phyloP scores from a whole-genome alignment of 2,797 vertebrate genomes.

The Pantherophis alleghaniensis region DNA sequence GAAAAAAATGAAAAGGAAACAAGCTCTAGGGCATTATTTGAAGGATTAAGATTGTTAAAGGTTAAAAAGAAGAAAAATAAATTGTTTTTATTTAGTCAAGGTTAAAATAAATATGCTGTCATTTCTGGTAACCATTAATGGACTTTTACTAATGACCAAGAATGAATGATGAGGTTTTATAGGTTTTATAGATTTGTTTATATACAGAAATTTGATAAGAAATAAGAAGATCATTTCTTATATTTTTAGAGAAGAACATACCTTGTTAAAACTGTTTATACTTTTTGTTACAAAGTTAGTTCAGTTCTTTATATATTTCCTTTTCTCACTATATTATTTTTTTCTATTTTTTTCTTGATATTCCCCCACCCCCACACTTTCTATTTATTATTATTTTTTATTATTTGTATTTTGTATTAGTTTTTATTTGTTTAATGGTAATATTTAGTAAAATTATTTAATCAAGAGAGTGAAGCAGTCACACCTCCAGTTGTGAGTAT shows the following conservation, averaged over 20 bases:
- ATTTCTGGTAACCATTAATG: background rate
- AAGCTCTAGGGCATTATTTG: background rate
- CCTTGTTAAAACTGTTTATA: background rate
- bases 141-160: background rate
- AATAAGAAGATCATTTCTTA: background rate
- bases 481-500: background rate
- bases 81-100: background rate
- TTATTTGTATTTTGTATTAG: background rate
- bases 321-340: background rate
- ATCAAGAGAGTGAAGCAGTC: background rate
- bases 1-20: background rate
- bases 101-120: background rate
- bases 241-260: background rate
- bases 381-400: too few species aligned
- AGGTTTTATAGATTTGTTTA: background rate
- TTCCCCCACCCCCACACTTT: background rate
- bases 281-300: background rate
- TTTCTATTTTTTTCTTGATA: background rate
- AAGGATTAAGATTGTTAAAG: background rate
- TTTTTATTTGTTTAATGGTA: background rate
- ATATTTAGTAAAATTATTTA: background rate
- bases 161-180: background rate
- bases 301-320: background rate
- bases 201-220: background rate
- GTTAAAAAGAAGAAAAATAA: background rate